These are phyloP conservation scores for Heliconius hewitsoni DNA, from an alignment of 1,140 invertebrate genomes.

Conservation along the genomic window DNA sequence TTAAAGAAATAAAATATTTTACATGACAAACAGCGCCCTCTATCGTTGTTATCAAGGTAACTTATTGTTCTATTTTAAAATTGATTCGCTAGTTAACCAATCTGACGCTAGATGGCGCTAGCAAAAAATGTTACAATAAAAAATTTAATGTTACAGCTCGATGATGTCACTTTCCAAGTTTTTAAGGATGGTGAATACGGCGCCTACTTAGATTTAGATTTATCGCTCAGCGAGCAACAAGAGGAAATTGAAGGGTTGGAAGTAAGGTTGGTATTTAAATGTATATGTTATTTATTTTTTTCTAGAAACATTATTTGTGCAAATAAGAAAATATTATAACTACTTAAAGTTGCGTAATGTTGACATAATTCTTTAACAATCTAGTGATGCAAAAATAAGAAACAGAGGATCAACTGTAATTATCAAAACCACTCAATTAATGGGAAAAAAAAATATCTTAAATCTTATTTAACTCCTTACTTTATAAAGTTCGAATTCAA, in stretches of 20 bases:
- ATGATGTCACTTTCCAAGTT: constrained; percentile 97
- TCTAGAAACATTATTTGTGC: too few species aligned
- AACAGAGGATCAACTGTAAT: too few species aligned
- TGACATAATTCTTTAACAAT: too few species aligned
- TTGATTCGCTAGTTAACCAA: not conserved
- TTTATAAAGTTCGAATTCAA: too few species aligned
- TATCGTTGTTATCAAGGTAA: not conserved
- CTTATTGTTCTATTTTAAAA: not conserved
- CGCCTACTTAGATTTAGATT: constrained; percentile 97
- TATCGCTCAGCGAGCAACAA: constrained; percentile 95
- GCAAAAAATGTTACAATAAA: not conserved
- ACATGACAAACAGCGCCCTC: not conserved
- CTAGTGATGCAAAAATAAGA: too few species aligned
- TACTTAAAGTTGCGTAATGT: too few species aligned
- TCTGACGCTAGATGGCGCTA: constrained; percentile 18
- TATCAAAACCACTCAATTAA: too few species aligned
- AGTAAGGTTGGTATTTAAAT: constrained; percentile 88
- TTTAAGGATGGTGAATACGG: constrained; percentile 98
- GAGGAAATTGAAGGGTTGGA: constrained; percentile 97
- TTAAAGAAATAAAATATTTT: not conserved
- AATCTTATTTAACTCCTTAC: too few species aligned
- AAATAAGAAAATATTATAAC: too few species aligned
- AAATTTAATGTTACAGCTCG: constrained; percentile 88
- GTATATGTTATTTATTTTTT: too few species aligned
- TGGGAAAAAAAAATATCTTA: too few species aligned